Evolutionary conservation across 2,113 vertebrate genomes (phyloP).

Genomic region (Lagopus leucura): DNA sequence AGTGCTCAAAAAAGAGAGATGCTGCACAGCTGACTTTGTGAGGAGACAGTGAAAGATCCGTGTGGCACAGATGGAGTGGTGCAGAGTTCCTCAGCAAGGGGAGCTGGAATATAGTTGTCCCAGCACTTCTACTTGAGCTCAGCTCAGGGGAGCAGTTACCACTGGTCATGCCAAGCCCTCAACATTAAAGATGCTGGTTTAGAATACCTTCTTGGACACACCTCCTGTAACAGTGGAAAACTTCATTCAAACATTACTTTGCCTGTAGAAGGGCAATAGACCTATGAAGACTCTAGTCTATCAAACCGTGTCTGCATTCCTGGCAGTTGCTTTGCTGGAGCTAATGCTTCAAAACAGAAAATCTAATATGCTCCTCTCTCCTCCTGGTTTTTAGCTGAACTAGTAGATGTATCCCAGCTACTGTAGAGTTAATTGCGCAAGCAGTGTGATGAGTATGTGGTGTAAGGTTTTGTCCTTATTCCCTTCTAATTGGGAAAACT

Average conservation of each 20-base stretch:
- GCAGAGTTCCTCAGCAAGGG: neutral
- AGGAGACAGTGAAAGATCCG: neutral
- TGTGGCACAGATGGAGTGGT: no score
- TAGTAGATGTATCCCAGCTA: neutral
- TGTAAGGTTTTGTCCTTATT: neutral
- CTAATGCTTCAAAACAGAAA: constrained; percentile 1
- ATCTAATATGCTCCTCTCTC: neutral
- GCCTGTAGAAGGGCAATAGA: neutral
- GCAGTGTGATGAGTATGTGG: neutral
- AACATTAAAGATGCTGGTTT: neutral
- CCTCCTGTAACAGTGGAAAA: neutral
- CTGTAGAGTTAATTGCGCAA: neutral
- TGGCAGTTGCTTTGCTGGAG: neutral
- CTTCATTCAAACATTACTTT: neutral
- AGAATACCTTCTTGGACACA: neutral
- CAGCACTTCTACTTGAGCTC: neutral
- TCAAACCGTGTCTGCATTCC: neutral
- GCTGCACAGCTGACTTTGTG: neutral
- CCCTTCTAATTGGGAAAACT: neutral
- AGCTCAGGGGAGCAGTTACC: neutral
- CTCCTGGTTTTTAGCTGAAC: neutral
- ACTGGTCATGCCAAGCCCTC: neutral
- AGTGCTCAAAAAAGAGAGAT: no score
- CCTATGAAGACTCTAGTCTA: neutral
- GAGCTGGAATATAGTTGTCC: neutral